A percentile compares a stretch with the other conserved stretches of the same genome.
Conservation (phyloP, 2,888 invertebrate genomes). For the Dasypogon diadema region DNA sequence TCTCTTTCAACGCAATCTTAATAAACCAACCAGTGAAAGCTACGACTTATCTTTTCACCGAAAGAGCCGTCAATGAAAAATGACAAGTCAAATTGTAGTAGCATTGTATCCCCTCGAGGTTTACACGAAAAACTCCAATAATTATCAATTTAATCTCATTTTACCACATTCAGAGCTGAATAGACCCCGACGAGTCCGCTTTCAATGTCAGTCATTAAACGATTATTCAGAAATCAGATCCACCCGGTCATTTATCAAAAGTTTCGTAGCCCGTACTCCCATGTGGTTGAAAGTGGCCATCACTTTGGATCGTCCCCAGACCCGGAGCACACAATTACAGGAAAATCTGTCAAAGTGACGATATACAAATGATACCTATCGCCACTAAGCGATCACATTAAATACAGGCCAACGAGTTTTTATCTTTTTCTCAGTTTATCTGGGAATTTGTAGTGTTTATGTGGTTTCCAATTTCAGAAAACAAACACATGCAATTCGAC, state of each 20-base stretch:
- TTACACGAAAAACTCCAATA: neutral
- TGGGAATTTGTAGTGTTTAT: slow-evolving; percentile 1
- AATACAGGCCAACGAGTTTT: neutral
- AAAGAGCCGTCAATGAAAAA: neutral
- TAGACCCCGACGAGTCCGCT: neutral
- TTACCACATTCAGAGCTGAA: no score
- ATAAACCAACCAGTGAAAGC: no score
- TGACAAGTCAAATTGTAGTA: no score
- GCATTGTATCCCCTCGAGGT: no score
- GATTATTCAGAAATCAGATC: slow-evolving; percentile 31
- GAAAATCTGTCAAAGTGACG: slow-evolving; percentile 13
- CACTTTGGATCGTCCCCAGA: neutral
- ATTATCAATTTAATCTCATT: neutral
- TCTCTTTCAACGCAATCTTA: no score
- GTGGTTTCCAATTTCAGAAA: slow-evolving; percentile 26
- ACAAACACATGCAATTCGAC: neutral
- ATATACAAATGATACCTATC: slow-evolving; percentile 14
- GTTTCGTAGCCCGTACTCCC: neutral
- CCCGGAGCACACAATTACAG: slow-evolving; percentile 4
- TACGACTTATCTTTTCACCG: no score
- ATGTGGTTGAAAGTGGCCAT: neutral
- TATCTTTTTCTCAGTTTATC: neutral
- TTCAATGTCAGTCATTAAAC: slow-evolving; percentile 26
- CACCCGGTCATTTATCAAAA: slow-evolving; percentile 27
- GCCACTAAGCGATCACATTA: neutral